These are phyloP conservation scores for Maccullochella peelii DNA, from an alignment of 2,113 vertebrate species.

Conservation along the genomic window DNA sequence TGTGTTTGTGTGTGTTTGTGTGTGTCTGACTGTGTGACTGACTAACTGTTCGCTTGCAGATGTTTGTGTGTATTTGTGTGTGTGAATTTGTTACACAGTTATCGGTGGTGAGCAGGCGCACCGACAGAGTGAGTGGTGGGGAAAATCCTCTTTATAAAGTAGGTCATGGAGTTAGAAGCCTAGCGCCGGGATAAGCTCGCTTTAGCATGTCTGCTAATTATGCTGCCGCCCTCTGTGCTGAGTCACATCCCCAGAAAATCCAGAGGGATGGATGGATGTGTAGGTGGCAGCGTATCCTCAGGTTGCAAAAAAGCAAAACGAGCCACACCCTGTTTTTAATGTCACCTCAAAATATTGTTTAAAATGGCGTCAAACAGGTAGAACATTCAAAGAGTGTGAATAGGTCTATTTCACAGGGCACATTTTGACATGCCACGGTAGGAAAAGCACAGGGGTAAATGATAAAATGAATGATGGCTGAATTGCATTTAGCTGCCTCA, in stretches of 20 bases:
- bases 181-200: slow-evolving; percentile 73
- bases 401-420: neutral
- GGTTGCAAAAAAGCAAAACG: neutral
- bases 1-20: slow-evolving; percentile 31
- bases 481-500: neutral
- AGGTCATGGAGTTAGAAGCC: slow-evolving; percentile 80
- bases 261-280: slow-evolving; percentile 27
- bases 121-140: slow-evolving; percentile 67
- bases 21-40: slow-evolving; percentile 19
- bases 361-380: neutral
- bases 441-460: neutral
- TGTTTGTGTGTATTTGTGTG: slow-evolving; percentile 40
- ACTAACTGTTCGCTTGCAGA: slow-evolving; percentile 24
- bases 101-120: slow-evolving; percentile 74
- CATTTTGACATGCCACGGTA: neutral
- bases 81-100: slow-evolving; percentile 69
- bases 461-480: neutral
- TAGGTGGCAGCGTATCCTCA: neutral
- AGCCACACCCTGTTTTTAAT: neutral
- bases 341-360: neutral
- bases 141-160: slow-evolving; percentile 84
- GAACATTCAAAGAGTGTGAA: neutral
- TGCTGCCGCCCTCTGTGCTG: slow-evolving; percentile 72
- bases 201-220: slow-evolving; percentile 80
- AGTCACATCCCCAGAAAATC: slow-evolving; percentile 76